These are phyloP conservation scores for Phaethornis superciliosus DNA, from an alignment of 2,113 vertebrate species.

Conservation along the genomic window DNA sequence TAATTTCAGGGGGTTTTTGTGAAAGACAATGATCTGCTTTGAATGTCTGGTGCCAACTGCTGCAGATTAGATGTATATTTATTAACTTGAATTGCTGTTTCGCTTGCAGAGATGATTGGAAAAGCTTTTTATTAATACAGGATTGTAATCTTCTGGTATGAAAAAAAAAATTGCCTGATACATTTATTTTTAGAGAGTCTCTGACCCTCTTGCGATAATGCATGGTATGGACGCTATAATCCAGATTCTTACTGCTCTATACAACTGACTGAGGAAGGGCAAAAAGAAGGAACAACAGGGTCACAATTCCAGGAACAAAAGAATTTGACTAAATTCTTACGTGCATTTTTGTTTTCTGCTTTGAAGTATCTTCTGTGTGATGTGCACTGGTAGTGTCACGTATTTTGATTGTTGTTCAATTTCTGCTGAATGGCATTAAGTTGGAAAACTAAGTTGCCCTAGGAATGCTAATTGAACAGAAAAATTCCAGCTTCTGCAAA, in stretches of 20 bases:
- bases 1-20: not conserved
- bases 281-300: too few species aligned
- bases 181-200: not conserved
- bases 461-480: not conserved
- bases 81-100: not conserved
- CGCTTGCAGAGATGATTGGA: not conserved
- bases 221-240: not conserved
- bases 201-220: not conserved
- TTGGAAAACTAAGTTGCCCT: not conserved
- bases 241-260: not conserved
- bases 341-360: not conserved
- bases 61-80: not conserved
- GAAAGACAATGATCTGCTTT: not conserved
- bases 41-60: not conserved
- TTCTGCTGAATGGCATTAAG: not conserved
- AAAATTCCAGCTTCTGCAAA: not conserved
- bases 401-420: not conserved
- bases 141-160: not conserved
- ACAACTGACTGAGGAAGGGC: not conserved
- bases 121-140: not conserved
- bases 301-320: not conserved
- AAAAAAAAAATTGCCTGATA: not conserved
- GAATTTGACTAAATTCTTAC: not conserved
- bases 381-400: not conserved
- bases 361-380: not conserved